Percentiles rank a stretch among this genome's conserved stretches.
Conservation (phyloP, 2,113 vertebrate genomes). For the Hucho hucho region DNA sequence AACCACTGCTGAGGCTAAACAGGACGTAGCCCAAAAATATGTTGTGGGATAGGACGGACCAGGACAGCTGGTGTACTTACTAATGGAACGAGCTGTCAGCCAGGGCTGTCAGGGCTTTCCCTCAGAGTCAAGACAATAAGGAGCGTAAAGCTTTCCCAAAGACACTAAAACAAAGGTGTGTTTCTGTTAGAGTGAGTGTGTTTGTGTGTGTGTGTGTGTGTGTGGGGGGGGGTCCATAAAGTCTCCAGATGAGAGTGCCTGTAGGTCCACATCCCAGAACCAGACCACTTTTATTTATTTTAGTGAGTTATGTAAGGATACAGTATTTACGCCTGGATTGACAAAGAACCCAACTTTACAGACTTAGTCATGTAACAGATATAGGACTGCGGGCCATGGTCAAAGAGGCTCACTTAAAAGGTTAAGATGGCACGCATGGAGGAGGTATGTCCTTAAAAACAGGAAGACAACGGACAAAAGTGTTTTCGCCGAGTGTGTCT, state of each 20-base stretch:
- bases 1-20: not conserved
- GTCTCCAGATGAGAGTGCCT: constrained; percentile 2
- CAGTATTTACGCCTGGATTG: constrained; percentile 29
- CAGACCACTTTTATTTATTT: constrained; percentile 24
- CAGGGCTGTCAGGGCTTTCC: not conserved
- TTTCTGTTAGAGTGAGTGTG: not conserved
- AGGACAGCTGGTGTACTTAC: constrained; percentile 7
- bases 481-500: constrained; percentile 25
- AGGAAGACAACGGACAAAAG: constrained; percentile 58
- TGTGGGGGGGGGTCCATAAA: not conserved
- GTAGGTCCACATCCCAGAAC: not conserved
- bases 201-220: too few relatives aligned
- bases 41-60: not conserved
- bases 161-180: constrained; percentile 2
- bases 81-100: not conserved
- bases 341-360: constrained; percentile 12
- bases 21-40: not conserved
- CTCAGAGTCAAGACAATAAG: constrained; percentile 9
- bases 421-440: constrained; percentile 8
- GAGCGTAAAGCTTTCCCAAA: not conserved
- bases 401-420: constrained; percentile 28
- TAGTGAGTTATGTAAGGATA: constrained; percentile 45
- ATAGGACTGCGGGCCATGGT: constrained; percentile 18
- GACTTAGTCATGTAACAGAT: constrained; percentile 8
- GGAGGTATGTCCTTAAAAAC: constrained; percentile 33